A percentile compares a stretch with the other conserved stretches of the same genome.
Conservation (phyloP, 2,888 invertebrate genomes). For the Apocheima hispidaria region DNA sequence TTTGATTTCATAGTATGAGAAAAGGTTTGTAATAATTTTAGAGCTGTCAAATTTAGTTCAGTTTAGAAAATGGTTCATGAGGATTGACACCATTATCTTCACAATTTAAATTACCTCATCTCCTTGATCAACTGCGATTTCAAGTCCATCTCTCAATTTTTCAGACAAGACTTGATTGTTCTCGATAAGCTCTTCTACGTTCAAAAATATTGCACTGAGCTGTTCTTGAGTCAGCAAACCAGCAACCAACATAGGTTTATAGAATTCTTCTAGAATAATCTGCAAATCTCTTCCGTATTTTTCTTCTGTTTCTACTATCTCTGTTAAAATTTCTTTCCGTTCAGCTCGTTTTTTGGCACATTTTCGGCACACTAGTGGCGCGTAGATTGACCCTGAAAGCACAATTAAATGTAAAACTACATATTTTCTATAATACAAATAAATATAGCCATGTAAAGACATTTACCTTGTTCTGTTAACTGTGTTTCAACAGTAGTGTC, state of each 20-base stretch:
- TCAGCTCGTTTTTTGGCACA: conserved; percentile 95
- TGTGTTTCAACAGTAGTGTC: conserved; percentile 92
- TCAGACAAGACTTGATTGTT: conserved; percentile 95
- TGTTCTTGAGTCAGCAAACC: conserved; percentile 96
- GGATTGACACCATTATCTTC: too few relatives aligned
- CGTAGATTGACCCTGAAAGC: conserved; percentile 89
- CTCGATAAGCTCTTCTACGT: conserved; percentile 96
- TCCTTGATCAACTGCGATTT: conserved; percentile 93
- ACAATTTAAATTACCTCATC: conserved; percentile 90
- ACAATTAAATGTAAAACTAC: conserved; percentile 5
- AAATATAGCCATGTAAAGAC: background rate
- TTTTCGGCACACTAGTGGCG: conserved; percentile 94
- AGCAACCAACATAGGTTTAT: conserved; percentile 96
- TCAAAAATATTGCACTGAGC: conserved; percentile 96
- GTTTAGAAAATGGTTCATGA: too few relatives aligned
- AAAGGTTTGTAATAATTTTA: too few relatives aligned
- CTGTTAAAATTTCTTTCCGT: conserved; percentile 96
- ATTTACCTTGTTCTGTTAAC: conserved; percentile 87
- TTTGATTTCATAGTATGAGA: too few relatives aligned
- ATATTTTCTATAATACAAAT: background rate
- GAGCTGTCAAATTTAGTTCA: too few relatives aligned
- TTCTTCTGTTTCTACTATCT: conserved; percentile 98
- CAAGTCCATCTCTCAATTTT: conserved; percentile 94
- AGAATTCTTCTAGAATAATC: conserved; percentile 97
- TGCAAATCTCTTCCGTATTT: conserved; percentile 97